These are phyloP conservation scores for Rhinoderma darwinii DNA, from an alignment of 2,113 vertebrate species.

Conservation along the genomic window DNA sequence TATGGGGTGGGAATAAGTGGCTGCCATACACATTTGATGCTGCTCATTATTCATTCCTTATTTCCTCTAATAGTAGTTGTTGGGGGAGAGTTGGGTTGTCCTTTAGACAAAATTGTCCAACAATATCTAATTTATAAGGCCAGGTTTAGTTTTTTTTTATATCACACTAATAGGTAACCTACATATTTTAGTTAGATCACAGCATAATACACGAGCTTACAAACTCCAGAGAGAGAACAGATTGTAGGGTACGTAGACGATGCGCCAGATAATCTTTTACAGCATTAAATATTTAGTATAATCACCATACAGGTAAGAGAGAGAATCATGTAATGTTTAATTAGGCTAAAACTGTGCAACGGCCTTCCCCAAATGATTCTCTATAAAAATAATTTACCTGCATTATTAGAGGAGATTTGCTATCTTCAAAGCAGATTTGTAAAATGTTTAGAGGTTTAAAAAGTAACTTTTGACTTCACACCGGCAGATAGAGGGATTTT, in stretches of 20 bases:
- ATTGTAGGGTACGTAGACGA: constrained; percentile 77
- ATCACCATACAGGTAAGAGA: constrained; percentile 74
- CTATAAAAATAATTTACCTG: constrained; percentile 36
- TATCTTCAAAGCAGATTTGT: constrained; percentile 22
- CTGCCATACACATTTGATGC: too few species aligned
- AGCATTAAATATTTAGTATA: constrained; percentile 80
- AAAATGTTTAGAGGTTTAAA: constrained; percentile 18
- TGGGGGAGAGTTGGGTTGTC: not conserved
- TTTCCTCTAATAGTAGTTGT: not conserved
- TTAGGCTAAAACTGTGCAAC: constrained; percentile 67
- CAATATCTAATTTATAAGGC: not conserved
- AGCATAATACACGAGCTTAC: not conserved
- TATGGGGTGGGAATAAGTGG: too few species aligned
- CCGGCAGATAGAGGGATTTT: constrained; percentile 24
- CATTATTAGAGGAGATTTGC: constrained; percentile 31
- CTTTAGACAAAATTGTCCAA: not conserved
- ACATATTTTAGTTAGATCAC: not conserved
- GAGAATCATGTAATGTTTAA: constrained; percentile 77
- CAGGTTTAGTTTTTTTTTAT: not conserved
- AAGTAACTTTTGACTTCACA: constrained; percentile 15
- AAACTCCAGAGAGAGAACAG: constrained; percentile 74
- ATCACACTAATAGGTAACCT: not conserved
- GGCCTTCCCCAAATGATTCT: constrained; percentile 10
- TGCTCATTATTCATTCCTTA: not conserved
- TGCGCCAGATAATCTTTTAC: constrained; percentile 74